Percentiles rank a stretch among this genome's conserved stretches.
Conservation (phyloP, 1,140 invertebrate genomes). For the Oppia nitens region DNA sequence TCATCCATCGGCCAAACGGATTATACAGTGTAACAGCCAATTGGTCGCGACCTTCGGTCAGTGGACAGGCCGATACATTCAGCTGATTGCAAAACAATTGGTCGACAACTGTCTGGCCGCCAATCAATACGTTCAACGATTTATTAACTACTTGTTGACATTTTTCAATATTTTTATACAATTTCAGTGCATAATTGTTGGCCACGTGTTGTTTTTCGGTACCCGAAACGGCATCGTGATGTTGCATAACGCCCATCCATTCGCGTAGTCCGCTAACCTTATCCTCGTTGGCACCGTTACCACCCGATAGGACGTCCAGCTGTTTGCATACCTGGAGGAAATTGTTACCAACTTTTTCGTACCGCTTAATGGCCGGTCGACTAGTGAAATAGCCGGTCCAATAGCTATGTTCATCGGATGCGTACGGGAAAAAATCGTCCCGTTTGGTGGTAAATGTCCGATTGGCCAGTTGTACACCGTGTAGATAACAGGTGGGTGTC, state of each 20-base stretch:
- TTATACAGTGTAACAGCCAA: conserved; percentile 62
- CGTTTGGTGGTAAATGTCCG: conserved; percentile 36
- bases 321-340: conserved; percentile 57
- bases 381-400: conserved; percentile 96
- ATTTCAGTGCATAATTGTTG: conserved; percentile 57
- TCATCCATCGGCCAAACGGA: conserved; percentile 45
- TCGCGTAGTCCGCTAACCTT: conserved; percentile 7
- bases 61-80: conserved; percentile 37
- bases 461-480: conserved; percentile 39
- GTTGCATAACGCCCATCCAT: conserved; percentile 15
- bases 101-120: conserved; percentile 29
- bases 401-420: conserved; percentile 2
- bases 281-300: conserved; percentile 1
- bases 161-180: neutral
- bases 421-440: conserved; percentile 75
- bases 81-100: conserved; percentile 37
- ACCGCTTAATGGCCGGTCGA: conserved; percentile 35
- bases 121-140: conserved; percentile 40
- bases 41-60: conserved; percentile 41
- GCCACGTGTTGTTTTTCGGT: conserved; percentile 81
- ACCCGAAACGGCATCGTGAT: conserved; percentile 27
- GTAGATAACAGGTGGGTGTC: conserved; percentile 52
- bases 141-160: conserved; percentile 31
- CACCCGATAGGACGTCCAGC: conserved; percentile 8
- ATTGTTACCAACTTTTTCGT: conserved; percentile 43